These are phyloP conservation scores for Syndactyla subalaris DNA, from an alignment of 2,797 vertebrate genomes.

Conservation along the genomic window DNA sequence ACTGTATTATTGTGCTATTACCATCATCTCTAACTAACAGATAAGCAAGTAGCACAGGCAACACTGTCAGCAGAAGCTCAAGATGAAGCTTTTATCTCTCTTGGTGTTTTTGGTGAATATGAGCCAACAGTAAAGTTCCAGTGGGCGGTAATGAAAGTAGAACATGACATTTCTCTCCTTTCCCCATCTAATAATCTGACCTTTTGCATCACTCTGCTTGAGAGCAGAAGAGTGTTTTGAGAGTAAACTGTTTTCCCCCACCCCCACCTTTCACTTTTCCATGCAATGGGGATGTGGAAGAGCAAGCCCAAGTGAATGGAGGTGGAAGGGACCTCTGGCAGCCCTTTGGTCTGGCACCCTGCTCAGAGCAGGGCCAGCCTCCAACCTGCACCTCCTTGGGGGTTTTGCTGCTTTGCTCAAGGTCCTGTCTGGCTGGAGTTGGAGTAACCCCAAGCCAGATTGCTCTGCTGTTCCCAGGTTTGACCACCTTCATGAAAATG, in stretches of 20 bases:
- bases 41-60: background rate
- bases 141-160: slow-evolving; percentile 61
- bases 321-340: background rate
- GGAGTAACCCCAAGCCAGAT: background rate
- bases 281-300: background rate
- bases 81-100: slow-evolving; percentile 4
- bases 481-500: background rate
- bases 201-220: slow-evolving; percentile 41
- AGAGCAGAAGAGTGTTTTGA: background rate
- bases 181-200: slow-evolving; percentile 47
- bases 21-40: background rate
- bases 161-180: slow-evolving; percentile 60
- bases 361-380: background rate
- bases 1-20: background rate
- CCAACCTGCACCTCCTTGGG: background rate
- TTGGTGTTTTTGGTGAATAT: background rate
- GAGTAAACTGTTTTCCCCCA: background rate
- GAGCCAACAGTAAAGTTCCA: background rate
- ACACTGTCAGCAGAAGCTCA: background rate
- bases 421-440: background rate
- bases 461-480: background rate
- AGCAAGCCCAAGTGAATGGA: background rate
- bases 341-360: rapidly evolving
- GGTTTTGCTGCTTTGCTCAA: background rate
- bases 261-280: background rate